phyloP scores from a whole-genome alignment of 1,140 invertebrate genomes.

The Zaprionus inermis region DNA sequence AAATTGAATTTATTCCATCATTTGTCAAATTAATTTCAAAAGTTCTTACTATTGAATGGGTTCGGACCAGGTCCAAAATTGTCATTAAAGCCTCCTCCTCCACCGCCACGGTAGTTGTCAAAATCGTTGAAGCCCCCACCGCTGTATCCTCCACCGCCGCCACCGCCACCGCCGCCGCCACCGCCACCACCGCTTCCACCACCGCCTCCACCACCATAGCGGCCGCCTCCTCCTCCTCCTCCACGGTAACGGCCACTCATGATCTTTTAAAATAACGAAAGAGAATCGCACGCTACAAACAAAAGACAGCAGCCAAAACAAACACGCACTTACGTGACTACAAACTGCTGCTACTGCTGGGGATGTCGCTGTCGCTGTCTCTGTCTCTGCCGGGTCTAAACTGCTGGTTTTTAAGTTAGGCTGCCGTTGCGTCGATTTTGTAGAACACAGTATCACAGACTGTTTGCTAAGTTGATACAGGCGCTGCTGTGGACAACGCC shows the following conservation, averaged over 20 bases:
- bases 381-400: conserved; percentile 35
- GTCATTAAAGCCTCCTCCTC: conserved; percentile 65
- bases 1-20: not conserved
- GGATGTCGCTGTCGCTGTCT: conserved; percentile 21
- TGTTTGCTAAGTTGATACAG: conserved; percentile 51
- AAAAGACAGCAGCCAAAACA: conserved; percentile 10
- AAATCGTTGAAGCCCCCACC: conserved; percentile 70
- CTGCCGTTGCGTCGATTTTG: conserved; percentile 25
- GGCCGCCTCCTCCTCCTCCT: conserved; percentile 57
- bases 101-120: conserved; percentile 60
- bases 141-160: conserved; percentile 40
- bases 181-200: conserved; percentile 53
- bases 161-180: conserved; percentile 62
- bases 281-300: not conserved
- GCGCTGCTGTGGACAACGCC: conserved; percentile 65
- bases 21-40: not conserved
- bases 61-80: conserved; percentile 71
- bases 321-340: conserved; percentile 74
- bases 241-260: conserved; percentile 78
- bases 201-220: conserved; percentile 63
- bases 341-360: conserved; percentile 38
- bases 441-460: conserved; percentile 28
- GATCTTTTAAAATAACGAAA: conserved; percentile 47
- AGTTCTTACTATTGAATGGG: conserved; percentile 72
- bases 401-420: conserved; percentile 16